Percentiles rank a stretch among this genome's conserved stretches.
phyloP scores from a whole-genome alignment of 2,113 vertebrate species.

The Irena cyanogastra region DNA sequence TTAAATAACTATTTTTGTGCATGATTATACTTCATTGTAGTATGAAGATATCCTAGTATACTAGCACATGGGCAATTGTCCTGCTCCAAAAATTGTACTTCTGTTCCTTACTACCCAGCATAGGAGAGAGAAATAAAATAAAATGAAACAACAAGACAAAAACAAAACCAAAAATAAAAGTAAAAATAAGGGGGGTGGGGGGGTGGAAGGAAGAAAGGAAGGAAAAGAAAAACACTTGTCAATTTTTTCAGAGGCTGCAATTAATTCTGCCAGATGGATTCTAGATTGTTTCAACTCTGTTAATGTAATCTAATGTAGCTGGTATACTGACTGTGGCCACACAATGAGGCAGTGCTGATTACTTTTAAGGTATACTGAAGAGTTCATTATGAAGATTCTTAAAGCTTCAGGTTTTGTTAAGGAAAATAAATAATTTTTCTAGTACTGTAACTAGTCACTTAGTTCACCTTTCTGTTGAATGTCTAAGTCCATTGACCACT shows the following conservation, averaged over 20 bases:
- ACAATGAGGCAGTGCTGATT: not conserved
- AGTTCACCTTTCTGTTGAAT: not conserved
- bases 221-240: not conserved
- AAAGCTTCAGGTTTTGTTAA: not conserved
- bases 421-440: not conserved
- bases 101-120: not conserved
- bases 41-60: not conserved
- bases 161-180: not conserved
- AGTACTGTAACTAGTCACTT: not conserved
- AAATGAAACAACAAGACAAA: not conserved
- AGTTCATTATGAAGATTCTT: not conserved
- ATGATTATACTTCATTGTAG: not conserved
- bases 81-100: not conserved
- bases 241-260: not conserved
- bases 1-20: not conserved
- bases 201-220: too few species aligned
- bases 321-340: fast-evolving
- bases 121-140: not conserved
- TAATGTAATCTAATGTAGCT: not conserved
- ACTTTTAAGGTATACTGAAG: not conserved
- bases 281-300: not conserved
- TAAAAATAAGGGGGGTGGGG: fast-evolving
- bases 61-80: not conserved
- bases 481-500: not conserved
- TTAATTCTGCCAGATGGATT: not conserved